A percentile compares a stretch with the other conserved stretches of the same genome.
phyloP scores from a whole-genome alignment of 1,140 invertebrate species.

The Drosophila rufa region DNA sequence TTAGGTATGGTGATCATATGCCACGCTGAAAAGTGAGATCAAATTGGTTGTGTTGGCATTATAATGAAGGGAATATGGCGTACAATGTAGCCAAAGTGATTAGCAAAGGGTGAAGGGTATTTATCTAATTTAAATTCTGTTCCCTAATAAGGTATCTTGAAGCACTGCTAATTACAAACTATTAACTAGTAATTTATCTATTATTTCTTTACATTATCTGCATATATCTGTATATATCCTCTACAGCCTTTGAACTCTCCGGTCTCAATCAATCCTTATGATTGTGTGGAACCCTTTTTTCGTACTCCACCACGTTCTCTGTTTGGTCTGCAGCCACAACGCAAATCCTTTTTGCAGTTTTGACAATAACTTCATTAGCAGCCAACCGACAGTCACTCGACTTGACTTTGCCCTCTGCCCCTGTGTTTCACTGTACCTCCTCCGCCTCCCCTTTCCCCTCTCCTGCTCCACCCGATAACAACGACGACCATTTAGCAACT shows the following conservation, averaged over 20 bases:
- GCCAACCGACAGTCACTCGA: conserved; percentile 48
- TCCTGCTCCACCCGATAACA: not conserved
- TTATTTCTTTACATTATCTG: not conserved
- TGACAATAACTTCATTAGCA: conserved; percentile 68
- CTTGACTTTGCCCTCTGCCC: conserved; percentile 34
- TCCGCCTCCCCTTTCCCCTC: no score
- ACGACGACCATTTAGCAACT: conserved; percentile 37
- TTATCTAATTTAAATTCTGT: no score
- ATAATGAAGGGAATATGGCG: not conserved
- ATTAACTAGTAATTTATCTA: not conserved
- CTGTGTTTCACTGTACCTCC: conserved; percentile 14
- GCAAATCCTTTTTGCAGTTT: conserved; percentile 41
- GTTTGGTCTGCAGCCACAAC: conserved; percentile 11
- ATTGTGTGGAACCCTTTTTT: not conserved
- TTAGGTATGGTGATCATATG: conserved; percentile 28
- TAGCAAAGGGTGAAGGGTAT: no score
- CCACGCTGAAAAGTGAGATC: conserved; percentile 14
- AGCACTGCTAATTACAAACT: no score
- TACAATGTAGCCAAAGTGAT: not conserved
- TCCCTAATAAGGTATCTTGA: not conserved
- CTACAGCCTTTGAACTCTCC: not conserved
- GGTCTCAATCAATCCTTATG: not conserved
- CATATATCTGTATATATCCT: not conserved
- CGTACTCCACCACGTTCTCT: conserved; percentile 1
- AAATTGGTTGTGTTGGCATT: conserved; percentile 1